Conservation (phyloP, 2,888 invertebrate genomes). For the Phyto melanocephala region DNA sequence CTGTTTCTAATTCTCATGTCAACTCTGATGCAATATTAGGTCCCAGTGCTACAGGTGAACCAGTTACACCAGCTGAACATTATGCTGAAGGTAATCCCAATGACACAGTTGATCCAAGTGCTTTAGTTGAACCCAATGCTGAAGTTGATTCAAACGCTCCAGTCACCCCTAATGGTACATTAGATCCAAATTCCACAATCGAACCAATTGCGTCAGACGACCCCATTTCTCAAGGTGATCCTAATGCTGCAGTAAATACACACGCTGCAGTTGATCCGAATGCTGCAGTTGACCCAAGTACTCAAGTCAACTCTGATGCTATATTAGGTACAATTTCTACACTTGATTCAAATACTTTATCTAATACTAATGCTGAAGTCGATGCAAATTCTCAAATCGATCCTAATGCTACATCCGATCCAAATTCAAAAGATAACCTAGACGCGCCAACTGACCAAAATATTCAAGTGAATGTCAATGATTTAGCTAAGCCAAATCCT, state of each 20-base stretch:
- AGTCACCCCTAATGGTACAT: constrained; percentile 42
- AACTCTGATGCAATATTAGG: constrained; percentile 26
- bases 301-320: no score
- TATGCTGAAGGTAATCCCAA: not conserved
- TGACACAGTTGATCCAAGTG: not conserved
- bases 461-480: no score
- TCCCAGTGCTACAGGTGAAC: not conserved
- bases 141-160: constrained; percentile 52
- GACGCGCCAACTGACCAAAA: no score
- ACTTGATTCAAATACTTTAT: constrained; percentile 38
- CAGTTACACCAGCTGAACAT: not conserved
- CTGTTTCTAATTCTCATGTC: not conserved
- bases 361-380: not conserved
- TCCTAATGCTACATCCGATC: no score
- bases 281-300: no score
- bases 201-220: constrained; percentile 46
- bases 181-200: constrained; percentile 30
- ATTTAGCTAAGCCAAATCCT: no score
- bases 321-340: constrained; percentile 24
- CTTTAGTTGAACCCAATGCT: constrained; percentile 34
- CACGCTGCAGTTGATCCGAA: no score
- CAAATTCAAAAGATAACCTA: no score
- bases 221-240: constrained; percentile 30
- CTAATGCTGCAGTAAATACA: constrained; percentile 9
- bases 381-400: no score